Conservation (phyloP, 2,113 vertebrate genomes). For the Xenus cinereus region DNA sequence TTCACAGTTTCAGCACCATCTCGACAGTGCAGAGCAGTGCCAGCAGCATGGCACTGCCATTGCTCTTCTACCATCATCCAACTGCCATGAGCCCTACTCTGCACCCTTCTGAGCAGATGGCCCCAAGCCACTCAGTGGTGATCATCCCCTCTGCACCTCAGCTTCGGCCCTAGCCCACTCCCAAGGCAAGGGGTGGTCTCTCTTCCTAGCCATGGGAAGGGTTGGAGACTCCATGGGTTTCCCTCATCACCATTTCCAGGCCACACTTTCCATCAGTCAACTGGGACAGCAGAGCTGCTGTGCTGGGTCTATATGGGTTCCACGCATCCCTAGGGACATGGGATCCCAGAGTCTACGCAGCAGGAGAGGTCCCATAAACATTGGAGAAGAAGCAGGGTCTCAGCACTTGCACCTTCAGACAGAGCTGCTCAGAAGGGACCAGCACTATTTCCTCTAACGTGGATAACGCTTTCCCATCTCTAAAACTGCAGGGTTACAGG, state of each 20-base stretch:
- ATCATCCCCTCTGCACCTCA: not conserved
- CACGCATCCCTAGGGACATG: not conserved
- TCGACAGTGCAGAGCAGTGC: fast-evolving
- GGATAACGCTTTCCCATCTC: not conserved
- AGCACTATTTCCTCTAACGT: not conserved
- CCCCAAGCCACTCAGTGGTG: fast-evolving
- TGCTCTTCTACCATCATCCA: not conserved
- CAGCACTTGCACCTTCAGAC: not conserved
- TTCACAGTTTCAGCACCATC: not conserved
- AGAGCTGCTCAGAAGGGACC: not conserved
- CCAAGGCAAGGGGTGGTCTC: not conserved
- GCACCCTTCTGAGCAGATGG: not conserved
- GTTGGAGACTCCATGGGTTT: not conserved
- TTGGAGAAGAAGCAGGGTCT: not conserved
- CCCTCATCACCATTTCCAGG: not conserved
- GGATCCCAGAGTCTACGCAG: not conserved
- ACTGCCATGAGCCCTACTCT: not conserved
- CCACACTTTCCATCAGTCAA: not conserved
- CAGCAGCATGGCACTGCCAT: fast-evolving
- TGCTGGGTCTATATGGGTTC: not conserved
- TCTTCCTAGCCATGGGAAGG: not conserved
- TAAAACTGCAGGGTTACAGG: not conserved
- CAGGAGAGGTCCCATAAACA: not conserved
- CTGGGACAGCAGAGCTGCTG: not conserved
- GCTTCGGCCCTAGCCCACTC: fast-evolving